Evolutionary conservation across 2,113 vertebrate species (phyloP), one percentile per base, ranked within the genome.

Genomic region (Gracilinanus agilis): DNA sequence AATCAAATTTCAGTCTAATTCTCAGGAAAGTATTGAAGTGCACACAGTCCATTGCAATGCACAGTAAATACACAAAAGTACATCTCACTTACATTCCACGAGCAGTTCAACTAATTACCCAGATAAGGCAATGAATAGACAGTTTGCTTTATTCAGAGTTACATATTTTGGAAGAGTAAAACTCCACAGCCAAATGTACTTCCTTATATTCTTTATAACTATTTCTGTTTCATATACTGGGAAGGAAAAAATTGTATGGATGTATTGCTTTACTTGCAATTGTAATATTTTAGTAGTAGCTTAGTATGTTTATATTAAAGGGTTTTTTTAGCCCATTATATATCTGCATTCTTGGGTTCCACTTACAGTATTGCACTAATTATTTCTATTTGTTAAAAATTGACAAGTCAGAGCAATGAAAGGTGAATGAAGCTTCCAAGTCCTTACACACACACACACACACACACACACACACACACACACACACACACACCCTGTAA

Each of bases 301-400:
- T 98, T 24, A 83, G 53, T 91, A 90, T 95, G 95, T 98, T 95
- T 94, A 92, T 90, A 96, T 89, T 44, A 44, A 88, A 40, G 90
- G 53, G 49, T 49, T 49, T 49, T 49, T 67, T 56, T 56, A 96
- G 96, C 61, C 92, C 54, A 56, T 94, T 95, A 90, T 94, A 93
- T 95, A 96, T 96, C 95, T 93, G 91, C 96, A 93, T 97, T 96
- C 96, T 95, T 93, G 93, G 90, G 90, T 90, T 96, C 93, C 97
- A 92, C 97, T 98, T 97, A 96, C 96, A 97, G 58, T 89, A 94
- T 94, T 55, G 95, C 83, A 91, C 92, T 98, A 98, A 98, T 97
- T 96, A 97, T 98, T 98, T 98, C 98, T 98, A 98, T 95, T 97
- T 98, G 98, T 96, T 0, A 19, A 98, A 98, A 98, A 98, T 96